Evolutionary conservation across 2,113 vertebrate species (phyloP).

Genomic region (Menura novaehollandiae): DNA sequence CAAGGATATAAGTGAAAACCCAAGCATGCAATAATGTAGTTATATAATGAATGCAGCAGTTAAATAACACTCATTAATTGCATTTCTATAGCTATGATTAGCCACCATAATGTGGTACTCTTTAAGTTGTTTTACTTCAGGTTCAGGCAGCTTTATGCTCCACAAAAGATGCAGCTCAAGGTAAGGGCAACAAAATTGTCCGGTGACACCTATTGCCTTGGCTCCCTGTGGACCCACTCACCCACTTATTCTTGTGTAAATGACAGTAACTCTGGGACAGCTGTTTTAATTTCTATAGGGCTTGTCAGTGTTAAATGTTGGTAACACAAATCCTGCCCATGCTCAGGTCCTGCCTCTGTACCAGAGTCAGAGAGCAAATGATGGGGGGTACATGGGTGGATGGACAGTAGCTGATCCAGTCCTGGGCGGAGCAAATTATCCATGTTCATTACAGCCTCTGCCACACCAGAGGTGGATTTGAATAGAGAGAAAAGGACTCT

Average conservation of each 20-base stretch:
- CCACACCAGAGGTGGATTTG: background rate
- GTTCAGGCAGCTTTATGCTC: background rate
- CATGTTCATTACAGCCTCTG: background rate
- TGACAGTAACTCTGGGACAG: rapidly evolving
- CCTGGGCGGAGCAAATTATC: background rate
- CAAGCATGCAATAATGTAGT: background rate
- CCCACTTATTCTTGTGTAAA: background rate
- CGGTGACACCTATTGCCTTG: background rate
- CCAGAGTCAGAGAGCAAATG: background rate
- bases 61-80: background rate
- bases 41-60: background rate
- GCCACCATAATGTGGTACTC: background rate
- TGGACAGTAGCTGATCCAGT: background rate
- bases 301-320: background rate
- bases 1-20: background rate
- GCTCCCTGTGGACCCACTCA: background rate
- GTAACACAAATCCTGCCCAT: background rate
- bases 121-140: background rate
- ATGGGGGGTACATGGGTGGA: background rate
- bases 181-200: background rate
- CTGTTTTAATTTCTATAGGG: background rate
- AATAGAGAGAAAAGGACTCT: background rate
- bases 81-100: background rate
- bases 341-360: background rate
- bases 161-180: background rate